Evolutionary conservation across 2,888 invertebrate species (phyloP).

Genomic region (Sphecodes monilicornis): DNA sequence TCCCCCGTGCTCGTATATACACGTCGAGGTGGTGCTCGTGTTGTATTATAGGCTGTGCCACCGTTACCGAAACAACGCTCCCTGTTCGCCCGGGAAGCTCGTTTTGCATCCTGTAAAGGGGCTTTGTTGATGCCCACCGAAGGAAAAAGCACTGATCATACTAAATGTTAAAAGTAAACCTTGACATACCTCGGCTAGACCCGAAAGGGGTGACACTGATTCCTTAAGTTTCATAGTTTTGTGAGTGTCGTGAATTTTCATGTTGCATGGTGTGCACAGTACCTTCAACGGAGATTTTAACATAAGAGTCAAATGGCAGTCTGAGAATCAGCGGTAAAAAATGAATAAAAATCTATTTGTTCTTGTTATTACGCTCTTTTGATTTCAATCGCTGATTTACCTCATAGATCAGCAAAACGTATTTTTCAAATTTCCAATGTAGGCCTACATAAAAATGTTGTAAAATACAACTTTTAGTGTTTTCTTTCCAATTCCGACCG

Average conservation of each 20-base stretch:
- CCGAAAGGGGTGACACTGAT: not conserved
- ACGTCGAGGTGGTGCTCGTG: slow-evolving; percentile 58
- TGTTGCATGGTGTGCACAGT: not conserved
- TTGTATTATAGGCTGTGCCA: slow-evolving; percentile 66
- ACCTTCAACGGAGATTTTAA: too few relatives aligned
- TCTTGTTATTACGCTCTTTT: too few relatives aligned
- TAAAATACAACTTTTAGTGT: too few relatives aligned
- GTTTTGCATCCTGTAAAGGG: slow-evolving; percentile 55
- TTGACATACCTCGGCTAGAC: slow-evolving; percentile 22
- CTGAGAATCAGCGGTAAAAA: too few relatives aligned
- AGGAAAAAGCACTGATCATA: slow-evolving; percentile 50
- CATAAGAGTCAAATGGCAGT: too few relatives aligned
- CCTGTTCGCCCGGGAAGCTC: slow-evolving; percentile 54
- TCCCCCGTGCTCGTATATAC: slow-evolving; percentile 67
- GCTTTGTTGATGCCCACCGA: slow-evolving; percentile 43
- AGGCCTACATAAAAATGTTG: too few relatives aligned
- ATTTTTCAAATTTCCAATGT: too few relatives aligned
- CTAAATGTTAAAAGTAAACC: slow-evolving; percentile 42
- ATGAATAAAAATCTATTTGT: too few relatives aligned
- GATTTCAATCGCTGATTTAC: too few relatives aligned
- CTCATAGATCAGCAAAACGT: too few relatives aligned
- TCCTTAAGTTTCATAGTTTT: not conserved
- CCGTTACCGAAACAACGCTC: slow-evolving; percentile 63
- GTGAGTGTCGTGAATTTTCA: not conserved
- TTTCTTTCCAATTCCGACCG: too few relatives aligned